These are phyloP conservation scores for Chirona hameri DNA, from an alignment of 2,888 invertebrate species.

Conservation along the genomic window DNA sequence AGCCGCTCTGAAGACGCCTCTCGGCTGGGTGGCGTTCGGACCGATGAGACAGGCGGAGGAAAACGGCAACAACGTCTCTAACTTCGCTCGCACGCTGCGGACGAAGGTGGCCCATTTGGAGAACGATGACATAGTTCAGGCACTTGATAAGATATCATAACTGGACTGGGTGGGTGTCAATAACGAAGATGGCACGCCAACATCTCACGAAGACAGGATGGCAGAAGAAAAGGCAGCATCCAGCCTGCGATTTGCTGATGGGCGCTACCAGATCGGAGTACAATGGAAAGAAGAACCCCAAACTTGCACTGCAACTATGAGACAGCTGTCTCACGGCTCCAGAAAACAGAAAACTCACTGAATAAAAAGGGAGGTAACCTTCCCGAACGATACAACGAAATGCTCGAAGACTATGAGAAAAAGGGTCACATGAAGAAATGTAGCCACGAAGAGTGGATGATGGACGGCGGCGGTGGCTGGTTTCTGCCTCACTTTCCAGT, in stretches of 20 bases:
- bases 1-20: not conserved
- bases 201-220: not conserved
- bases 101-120: not conserved
- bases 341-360: not conserved
- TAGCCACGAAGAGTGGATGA: not conserved
- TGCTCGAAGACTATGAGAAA: not conserved
- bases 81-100: not conserved
- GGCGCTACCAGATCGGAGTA: not conserved
- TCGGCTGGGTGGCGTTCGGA: not conserved
- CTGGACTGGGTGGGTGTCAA: not conserved
- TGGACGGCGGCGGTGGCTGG: not conserved
- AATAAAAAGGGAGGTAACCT: not conserved
- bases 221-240: not conserved
- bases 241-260: not conserved
- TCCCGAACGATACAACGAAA: not conserved
- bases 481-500: not conserved
- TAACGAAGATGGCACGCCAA: not conserved
- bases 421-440: not conserved
- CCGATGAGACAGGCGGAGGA: not conserved
- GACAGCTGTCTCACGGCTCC: not conserved
- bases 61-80: not conserved
- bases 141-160: not conserved
- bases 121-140: not conserved
- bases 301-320: not conserved
- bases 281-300: not conserved